phyloP scores from a whole-genome alignment of 2,113 vertebrate species.

The Gavia stellata region DNA sequence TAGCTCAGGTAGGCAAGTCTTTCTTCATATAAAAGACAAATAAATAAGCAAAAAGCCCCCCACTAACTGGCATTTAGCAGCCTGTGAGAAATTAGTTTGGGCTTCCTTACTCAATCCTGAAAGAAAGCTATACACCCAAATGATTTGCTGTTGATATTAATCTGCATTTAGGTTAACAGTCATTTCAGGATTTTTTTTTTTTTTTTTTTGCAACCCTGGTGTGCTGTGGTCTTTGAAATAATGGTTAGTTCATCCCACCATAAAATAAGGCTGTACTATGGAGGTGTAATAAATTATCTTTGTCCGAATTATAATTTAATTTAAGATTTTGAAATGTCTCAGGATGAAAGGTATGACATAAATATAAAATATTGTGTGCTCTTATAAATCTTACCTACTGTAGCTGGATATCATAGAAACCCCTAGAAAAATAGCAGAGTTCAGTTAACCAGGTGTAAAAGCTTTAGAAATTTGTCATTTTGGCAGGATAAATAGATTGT shows the following conservation, averaged over 20 bases:
- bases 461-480: background rate
- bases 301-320: background rate
- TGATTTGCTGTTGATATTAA: background rate
- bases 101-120: background rate
- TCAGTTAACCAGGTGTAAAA: background rate
- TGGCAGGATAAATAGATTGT: background rate
- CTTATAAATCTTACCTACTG: background rate
- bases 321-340: background rate
- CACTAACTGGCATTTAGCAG: slow-evolving; percentile 9
- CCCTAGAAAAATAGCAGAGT: background rate
- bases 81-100: background rate
- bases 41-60: background rate
- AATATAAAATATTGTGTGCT: background rate
- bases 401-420: background rate
- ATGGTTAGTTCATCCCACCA: background rate
- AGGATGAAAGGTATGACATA: background rate
- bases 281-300: background rate
- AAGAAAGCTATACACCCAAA: background rate
- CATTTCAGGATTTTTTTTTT: background rate
- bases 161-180: background rate
- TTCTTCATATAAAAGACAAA: background rate
- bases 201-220: background rate
- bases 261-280: background rate
- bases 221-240: background rate
- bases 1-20: background rate